Base-by-base conservation (phyloP, 2,797 vertebrate genomes). In the Crocidura indochinensis region DNA sequence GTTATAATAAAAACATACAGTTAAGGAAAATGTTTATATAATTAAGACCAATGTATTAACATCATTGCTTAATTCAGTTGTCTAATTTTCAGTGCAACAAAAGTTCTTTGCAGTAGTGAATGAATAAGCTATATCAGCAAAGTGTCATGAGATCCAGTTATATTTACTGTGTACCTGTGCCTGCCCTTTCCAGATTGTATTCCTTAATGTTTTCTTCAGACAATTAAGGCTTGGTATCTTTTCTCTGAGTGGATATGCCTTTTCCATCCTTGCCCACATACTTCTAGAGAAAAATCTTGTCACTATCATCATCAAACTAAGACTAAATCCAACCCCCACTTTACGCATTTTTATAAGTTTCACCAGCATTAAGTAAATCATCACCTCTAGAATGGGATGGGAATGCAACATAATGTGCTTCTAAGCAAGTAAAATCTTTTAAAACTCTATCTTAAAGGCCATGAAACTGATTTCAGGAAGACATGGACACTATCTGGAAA, bases 311-410 rank as follows among this genome's bases (percentile, higher is more conserved):
- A 0, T 46, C 20, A 56, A 68, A 5, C 76, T 20, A 17, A 64
- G 11, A 6, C 4, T 1, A 0, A 49, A 31, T 38, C 64, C 64
- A 65, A 4, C 12, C 82, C 0, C 0, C 0, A 38, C 5, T 38
- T 60, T 17, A 60, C 19, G 6, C 56, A 1, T 19, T 46, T 14
- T 68, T 56, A 60, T 1, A n/a, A 8, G 14, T 17, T 31, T n/a
- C 12, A n/a, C 14, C 64, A 73, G 82, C 9, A 51, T 22, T 65
- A 79, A 12, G 29, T 71, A 51, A 84, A 47, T 75, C 44, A 53
- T 2, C 74, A 26, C 24, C 49, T 47, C 38, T 38, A 38, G 38
- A 5, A 46, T 31, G 12, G 14, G 47, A 2, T 44, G 11, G 10
- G 51, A 65, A 1, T 10, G 2, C 11, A 26, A 51, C 5, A 51